These are phyloP conservation scores for Amphiprion percula DNA, from an alignment of 2,113 vertebrate genomes.

Conservation along the genomic window DNA sequence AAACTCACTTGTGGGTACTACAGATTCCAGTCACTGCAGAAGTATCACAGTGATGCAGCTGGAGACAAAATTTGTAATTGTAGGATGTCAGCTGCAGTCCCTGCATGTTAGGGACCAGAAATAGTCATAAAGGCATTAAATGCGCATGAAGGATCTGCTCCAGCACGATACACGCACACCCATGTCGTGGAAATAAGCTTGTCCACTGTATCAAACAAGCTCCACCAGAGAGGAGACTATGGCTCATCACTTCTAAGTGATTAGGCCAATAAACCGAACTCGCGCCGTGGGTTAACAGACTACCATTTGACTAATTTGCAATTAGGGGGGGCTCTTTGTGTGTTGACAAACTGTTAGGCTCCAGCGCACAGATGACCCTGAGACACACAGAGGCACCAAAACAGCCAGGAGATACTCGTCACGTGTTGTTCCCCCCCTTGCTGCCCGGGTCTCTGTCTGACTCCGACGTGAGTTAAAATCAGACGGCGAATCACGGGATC, in stretches of 20 bases:
- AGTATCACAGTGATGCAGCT: conserved; percentile 29
- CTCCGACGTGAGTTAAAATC: conserved; percentile 59
- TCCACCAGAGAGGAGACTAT: not conserved
- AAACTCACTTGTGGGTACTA: not conserved
- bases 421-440: conserved; percentile 60
- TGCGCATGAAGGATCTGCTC: not conserved
- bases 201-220: not conserved
- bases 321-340: conserved; percentile 43
- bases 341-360: conserved; percentile 55
- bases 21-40: conserved; percentile 17
- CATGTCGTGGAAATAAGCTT: not conserved
- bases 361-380: conserved; percentile 49
- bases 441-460: conserved; percentile 56
- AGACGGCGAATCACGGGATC: conserved; percentile 74
- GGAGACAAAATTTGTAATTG: conserved; percentile 33
- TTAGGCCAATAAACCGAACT: conserved; percentile 25
- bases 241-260: conserved; percentile 37
- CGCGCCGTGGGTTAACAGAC: conserved; percentile 24
- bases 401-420: conserved; percentile 64
- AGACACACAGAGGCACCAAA: conserved; percentile 51
- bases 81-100: conserved; percentile 2
- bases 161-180: not conserved
- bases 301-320: conserved; percentile 59
- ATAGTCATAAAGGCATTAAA: conserved; percentile 11
- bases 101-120: not conserved